Conservation (phyloP, 2,113 vertebrate species). For the Oplegnathus fasciatus region DNA sequence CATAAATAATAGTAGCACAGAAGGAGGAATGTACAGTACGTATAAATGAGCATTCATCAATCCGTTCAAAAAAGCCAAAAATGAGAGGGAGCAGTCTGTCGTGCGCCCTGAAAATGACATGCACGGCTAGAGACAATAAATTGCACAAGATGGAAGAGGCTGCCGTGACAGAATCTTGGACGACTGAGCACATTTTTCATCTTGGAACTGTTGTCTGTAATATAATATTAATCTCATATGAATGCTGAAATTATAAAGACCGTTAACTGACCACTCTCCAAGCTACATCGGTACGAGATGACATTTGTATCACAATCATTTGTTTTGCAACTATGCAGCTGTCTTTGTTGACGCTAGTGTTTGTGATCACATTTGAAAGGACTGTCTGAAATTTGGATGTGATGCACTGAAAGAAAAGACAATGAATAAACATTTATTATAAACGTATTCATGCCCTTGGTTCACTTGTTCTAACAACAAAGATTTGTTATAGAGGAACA, state of each 20-base stretch:
- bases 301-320: slow-evolving; percentile 44
- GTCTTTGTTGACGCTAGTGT: slow-evolving; percentile 16
- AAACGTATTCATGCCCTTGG: slow-evolving; percentile 23
- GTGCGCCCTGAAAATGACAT: slow-evolving; percentile 14
- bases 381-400: not conserved
- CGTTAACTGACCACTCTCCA: slow-evolving; percentile 44
- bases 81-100: slow-evolving; percentile 15
- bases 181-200: slow-evolving; percentile 53
- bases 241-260: slow-evolving; percentile 41
- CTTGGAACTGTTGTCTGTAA: slow-evolving; percentile 29
- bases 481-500: not conserved
- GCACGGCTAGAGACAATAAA: slow-evolving; percentile 33
- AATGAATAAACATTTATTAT: slow-evolving; percentile 23
- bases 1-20: slow-evolving; percentile 10
- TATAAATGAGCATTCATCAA: slow-evolving; percentile 20
- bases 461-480: slow-evolving; percentile 4
- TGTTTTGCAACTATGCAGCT: slow-evolving; percentile 37
- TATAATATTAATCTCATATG: slow-evolving; percentile 55
- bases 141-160: slow-evolving; percentile 37
- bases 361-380: slow-evolving; percentile 43
- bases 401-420: not conserved
- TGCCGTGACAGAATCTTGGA: slow-evolving; percentile 51
- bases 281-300: slow-evolving; percentile 13
- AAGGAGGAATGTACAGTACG: slow-evolving; percentile 3
- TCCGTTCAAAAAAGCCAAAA: slow-evolving; percentile 9